Evolutionary conservation across 2,888 invertebrate species (phyloP), one percentile per base, ranked within the genome.

Genomic region (Himalopsyche tibetana): DNA sequence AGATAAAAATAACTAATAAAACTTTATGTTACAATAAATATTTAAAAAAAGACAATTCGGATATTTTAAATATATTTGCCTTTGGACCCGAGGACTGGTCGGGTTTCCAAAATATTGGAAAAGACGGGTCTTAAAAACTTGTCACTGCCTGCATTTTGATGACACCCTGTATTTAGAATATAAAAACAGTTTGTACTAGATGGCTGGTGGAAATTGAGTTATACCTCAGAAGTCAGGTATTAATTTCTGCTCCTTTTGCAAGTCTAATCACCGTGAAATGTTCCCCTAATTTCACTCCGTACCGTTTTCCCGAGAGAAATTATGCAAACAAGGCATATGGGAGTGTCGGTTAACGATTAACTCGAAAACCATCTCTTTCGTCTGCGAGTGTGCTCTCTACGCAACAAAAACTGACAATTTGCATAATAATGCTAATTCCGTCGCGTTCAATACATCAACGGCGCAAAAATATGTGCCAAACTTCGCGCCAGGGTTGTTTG

Each of bases 321-420:
- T 63, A 63, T 63, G 63, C 63, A 63, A 63, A 63, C 63, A 63
- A 63, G 63, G 63, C 63, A 63, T 63, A 63, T 63, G 63, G 63
- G 63, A 63, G 63, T 63, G 63, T 63, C 63, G 8, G 63, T 63
- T 19, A 63, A 63, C 63, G 63, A 63, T 63, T 19, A 63, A 63
- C 63, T 63, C 63, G 63, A 63, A 63, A 63, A 4, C 63, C 63
- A 63, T 63, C 63, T n/a, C 63, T 63, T 63, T 63, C 63, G 19
- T 63, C 63, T 63, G 63, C 63, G 63, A 63, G 19, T 63, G 19
- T 63, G 63, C 28, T 63, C 63, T 28, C 19, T 63, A 28, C 63
- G 63, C 63, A 63, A 63, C 63, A 63, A 63, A 63, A 63, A 63
- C 19, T 63, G 28, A 19, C 19, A 63, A 63, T 63, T 63, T 63